These are phyloP conservation scores for Siniperca undulata DNA, from an alignment of 2,797 vertebrate species.

Conservation along the genomic window DNA sequence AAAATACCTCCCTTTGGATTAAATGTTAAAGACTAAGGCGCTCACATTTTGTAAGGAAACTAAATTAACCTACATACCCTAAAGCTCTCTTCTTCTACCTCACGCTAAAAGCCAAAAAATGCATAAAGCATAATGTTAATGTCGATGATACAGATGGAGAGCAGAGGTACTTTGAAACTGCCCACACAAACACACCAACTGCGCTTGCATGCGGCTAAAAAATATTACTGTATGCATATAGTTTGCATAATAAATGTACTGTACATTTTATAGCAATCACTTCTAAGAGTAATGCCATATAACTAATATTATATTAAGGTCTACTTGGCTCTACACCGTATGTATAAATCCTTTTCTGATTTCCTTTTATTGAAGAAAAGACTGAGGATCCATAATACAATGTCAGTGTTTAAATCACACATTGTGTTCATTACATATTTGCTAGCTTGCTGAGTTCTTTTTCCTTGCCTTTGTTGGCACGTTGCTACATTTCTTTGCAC, in stretches of 20 bases:
- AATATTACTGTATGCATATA: constrained; percentile 24
- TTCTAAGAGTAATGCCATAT: background rate
- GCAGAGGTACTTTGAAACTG: constrained; percentile 28
- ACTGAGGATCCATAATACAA: constrained; percentile 9
- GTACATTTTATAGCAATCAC: constrained; percentile 17
- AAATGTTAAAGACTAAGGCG: constrained; percentile 85
- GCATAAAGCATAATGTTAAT: constrained; percentile 65
- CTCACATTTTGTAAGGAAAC: constrained; percentile 80
- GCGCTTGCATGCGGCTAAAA: constrained; percentile 17
- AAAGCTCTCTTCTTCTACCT: constrained; percentile 66
- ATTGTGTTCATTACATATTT: background rate
- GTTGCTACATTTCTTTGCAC: background rate
- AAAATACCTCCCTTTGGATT: constrained; percentile 84
- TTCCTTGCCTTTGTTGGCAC: background rate
- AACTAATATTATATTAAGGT: constrained; percentile 2
- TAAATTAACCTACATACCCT: constrained; percentile 79
- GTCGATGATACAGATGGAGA: constrained; percentile 46
- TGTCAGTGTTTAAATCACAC: constrained; percentile 7
- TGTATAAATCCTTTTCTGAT: constrained; percentile 27
- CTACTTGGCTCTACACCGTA: constrained; percentile 2
- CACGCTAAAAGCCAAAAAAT: constrained; percentile 62
- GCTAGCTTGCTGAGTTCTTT: background rate
- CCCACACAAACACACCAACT: constrained; percentile 38
- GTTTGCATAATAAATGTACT: constrained; percentile 30
- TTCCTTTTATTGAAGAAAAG: constrained; percentile 33